Evolutionary conservation across 2,113 vertebrate species (phyloP), one percentile per base, ranked within the genome.

Genomic region (Lamprotornis superbus): DNA sequence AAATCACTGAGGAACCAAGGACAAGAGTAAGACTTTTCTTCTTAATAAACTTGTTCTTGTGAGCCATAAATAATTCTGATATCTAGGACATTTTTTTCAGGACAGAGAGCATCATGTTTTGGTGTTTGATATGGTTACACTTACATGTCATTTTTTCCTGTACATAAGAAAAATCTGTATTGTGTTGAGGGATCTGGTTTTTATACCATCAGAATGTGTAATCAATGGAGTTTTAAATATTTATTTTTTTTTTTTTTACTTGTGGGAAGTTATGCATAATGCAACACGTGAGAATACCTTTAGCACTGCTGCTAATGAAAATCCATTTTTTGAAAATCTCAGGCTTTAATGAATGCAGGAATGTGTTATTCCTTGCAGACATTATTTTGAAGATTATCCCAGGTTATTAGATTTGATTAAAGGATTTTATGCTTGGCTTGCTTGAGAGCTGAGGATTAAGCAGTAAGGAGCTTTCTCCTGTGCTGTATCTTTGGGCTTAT

Each of bases 331-430:
- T 21, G 0, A 7, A 92, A 89, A 71, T 11, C 16, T n/a, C 25
- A 11, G 67, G 63, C 65, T 81, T 89, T 90, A 96, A 95, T 93
- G 89, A 84, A 93, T 91, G 81, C 88, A 87, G 76, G 57, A 87
- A 55, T 87, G n/a, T 39, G 74, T 39, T 84, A 93, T 93, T 95
- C 91, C 97, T 97, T 92, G 75, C 55, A 88, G 95, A 83, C 84
- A 97, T 97, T 97, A 89, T 97, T 93, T 92, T 94, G 81, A 87
- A 95, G 94, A 96, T 97, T 96, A 91, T 94, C 91, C 56, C 92
- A 95, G 87, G 91, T 97, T 95, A 93, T 95, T 92, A 92, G 93
- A 90, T 96, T 95, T 96, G 95, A 97, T 97, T 93, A 97, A 95
- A 89, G 95, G 94, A 95, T 96, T 98, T 97, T 89, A 82, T 1